A percentile compares a stretch with the other conserved stretches of the same genome.
Evolutionary conservation across 2,113 vertebrate genomes (phyloP).

Genomic region (Perca fluviatilis): DNA sequence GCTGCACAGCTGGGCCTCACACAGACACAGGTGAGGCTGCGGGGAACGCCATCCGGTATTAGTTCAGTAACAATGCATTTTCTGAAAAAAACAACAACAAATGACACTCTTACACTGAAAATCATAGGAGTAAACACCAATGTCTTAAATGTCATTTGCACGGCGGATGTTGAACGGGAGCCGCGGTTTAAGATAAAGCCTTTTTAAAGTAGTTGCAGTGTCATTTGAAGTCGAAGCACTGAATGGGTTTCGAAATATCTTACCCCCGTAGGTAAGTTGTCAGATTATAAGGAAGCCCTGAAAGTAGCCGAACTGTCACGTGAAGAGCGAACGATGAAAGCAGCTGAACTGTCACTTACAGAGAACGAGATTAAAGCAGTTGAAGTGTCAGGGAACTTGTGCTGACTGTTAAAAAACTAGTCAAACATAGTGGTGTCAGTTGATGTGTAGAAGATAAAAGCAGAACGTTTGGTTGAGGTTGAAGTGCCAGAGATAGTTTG

Average conservation of each 20-base stretch:
- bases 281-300: neutral
- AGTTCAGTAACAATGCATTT: too few species aligned
- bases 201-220: too few species aligned
- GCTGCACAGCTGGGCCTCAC: constrained; percentile 94
- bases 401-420: neutral
- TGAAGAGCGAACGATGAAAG: neutral
- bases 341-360: neutral
- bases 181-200: neutral
- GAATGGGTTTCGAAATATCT: neutral
- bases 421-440: neutral
- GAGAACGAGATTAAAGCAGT: neutral
- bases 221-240: neutral
- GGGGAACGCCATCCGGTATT: too few species aligned
- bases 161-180: neutral
- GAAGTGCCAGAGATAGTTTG: neutral
- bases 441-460: neutral
- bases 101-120: neutral
- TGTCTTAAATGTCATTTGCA: neutral
- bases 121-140: neutral
- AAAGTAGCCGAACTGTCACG: neutral
- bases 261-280: too few species aligned
- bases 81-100: too few species aligned
- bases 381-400: too few species aligned
- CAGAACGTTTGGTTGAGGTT: neutral
- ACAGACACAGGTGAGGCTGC: constrained; percentile 91